Evolutionary conservation across 1,140 invertebrate species (phyloP).

Genomic region (Neodiprion lecontei): DNA sequence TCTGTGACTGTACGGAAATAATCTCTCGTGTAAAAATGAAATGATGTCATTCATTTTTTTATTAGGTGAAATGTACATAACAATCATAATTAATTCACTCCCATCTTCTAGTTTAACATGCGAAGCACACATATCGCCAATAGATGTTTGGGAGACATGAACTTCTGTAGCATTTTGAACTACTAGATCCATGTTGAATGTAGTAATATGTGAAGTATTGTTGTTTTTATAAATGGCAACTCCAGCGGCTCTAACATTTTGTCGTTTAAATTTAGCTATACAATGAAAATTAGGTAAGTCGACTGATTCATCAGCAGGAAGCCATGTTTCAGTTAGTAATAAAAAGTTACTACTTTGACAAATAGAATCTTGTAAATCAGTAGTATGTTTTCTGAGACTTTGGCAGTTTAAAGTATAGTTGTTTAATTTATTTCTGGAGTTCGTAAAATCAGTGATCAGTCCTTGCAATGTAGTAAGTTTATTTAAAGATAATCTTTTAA

Average conservation of each 20-base stretch:
- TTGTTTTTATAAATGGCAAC: constrained; percentile 16
- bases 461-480: too few species aligned
- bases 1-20: constrained; percentile 9
- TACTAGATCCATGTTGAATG: constrained; percentile 11
- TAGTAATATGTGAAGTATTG: constrained; percentile 7
- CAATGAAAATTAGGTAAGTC: constrained; percentile 13
- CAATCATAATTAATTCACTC: constrained; percentile 11
- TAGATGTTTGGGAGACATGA: background rate
- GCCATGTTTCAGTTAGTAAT: too few species aligned
- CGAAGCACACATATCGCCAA: constrained; percentile 10
- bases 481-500: too few species aligned
- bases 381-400: too few species aligned
- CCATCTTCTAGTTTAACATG: background rate
- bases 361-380: too few species aligned
- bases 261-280: constrained; percentile 15
- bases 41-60: constrained; percentile 14
- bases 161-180: background rate
- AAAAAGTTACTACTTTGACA: too few species aligned
- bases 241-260: constrained; percentile 11
- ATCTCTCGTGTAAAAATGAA: constrained; percentile 3
- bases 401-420: too few species aligned
- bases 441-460: too few species aligned
- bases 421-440: too few species aligned
- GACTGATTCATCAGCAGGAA: too few species aligned
- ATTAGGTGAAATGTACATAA: constrained; percentile 21